These are phyloP conservation scores for Chlorops oryzae DNA, from an alignment of 1,140 invertebrate species.

Conservation along the genomic window DNA sequence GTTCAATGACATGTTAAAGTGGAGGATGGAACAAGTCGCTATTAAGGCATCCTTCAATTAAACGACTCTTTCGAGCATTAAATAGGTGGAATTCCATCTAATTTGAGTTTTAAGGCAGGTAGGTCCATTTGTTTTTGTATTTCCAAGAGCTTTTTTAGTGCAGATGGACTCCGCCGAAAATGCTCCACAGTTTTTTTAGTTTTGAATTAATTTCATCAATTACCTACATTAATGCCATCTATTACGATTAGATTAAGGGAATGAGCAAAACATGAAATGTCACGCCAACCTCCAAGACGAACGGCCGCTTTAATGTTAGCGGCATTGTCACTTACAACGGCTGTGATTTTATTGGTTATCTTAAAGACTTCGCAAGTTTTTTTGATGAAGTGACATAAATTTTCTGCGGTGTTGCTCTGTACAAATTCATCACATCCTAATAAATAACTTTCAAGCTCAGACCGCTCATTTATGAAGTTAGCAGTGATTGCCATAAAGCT, in stretches of 20 bases:
- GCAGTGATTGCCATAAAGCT: conserved; percentile 9
- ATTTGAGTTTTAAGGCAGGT: neutral
- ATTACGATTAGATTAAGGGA: conserved; percentile 17
- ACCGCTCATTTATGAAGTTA: conserved; percentile 4
- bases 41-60: neutral
- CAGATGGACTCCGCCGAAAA: too few relatives aligned
- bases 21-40: neutral
- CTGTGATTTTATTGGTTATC: conserved; percentile 28
- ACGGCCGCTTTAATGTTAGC: conserved; percentile 20
- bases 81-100: neutral
- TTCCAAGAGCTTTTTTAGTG: neutral
- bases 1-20: neutral
- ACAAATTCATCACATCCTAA: neutral
- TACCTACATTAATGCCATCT: too few relatives aligned
- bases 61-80: neutral
- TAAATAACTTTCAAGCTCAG: too few relatives aligned
- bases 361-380: conserved; percentile 7
- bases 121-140: neutral
- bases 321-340: conserved; percentile 20
- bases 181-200: too few relatives aligned
- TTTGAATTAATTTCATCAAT: too few relatives aligned
- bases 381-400: neutral
- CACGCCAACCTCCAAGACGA: neutral
- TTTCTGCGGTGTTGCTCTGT: neutral
- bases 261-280: conserved; percentile 16